These are phyloP conservation scores for Craterocephalus amniculus DNA, from an alignment of 2,797 vertebrate species.

Conservation along the genomic window DNA sequence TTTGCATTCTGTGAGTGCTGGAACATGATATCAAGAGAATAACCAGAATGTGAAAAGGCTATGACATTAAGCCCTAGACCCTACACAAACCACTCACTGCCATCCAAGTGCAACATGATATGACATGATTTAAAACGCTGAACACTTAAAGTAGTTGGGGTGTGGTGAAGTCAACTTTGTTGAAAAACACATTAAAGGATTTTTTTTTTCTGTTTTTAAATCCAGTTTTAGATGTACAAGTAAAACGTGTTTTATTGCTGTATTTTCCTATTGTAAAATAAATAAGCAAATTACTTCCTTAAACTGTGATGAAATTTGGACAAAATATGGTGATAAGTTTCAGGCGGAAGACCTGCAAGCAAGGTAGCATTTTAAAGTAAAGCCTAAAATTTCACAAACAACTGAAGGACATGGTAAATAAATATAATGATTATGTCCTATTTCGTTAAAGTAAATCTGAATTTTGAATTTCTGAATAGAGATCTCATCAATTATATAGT, in stretches of 20 bases:
- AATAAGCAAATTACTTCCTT: constrained; percentile 49
- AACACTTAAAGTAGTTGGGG: constrained; percentile 10
- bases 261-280: constrained; percentile 62
- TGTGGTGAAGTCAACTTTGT: background rate
- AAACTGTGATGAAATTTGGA: constrained; percentile 36
- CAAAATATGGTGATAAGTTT: background rate
- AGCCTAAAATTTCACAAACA: constrained; percentile 37
- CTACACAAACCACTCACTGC: background rate
- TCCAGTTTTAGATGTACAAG: constrained; percentile 27
- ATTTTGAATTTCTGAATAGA: too few species aligned
- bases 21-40: constrained; percentile 87
- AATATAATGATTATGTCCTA: background rate
- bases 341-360: background rate
- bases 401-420: background rate
- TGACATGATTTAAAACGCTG: constrained; percentile 32
- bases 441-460: too few species aligned
- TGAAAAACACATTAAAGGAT: constrained; percentile 8
- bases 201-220: constrained; percentile 14
- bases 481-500: too few species aligned
- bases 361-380: constrained; percentile 34
- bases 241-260: constrained; percentile 25
- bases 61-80: too few species aligned
- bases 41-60: constrained; percentile 66
- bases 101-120: constrained; percentile 28
- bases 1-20: constrained; percentile 89